These are phyloP conservation scores for Oryzias curvinotus DNA, from an alignment of 2,113 vertebrate genomes.

Conservation along the genomic window DNA sequence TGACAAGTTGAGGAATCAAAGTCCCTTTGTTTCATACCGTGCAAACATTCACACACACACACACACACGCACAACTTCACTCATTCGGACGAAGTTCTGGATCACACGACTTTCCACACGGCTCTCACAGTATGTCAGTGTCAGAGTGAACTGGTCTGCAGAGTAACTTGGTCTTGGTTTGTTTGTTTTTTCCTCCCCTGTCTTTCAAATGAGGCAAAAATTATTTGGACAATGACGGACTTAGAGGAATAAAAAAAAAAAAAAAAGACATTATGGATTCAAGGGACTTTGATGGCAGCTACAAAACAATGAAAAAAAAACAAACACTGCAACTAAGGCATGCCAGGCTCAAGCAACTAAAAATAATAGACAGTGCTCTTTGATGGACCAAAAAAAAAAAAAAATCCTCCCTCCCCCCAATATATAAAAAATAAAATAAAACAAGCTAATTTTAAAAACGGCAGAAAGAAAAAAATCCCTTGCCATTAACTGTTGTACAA, in stretches of 20 bases:
- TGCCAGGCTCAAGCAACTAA: slow-evolving; percentile 69
- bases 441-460: slow-evolving; percentile 72
- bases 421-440: slow-evolving; percentile 79
- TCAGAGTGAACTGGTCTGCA: slow-evolving; percentile 66
- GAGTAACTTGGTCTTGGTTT: slow-evolving; percentile 62
- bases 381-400: slow-evolving; percentile 34
- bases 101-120: slow-evolving; percentile 26
- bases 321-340: slow-evolving; percentile 75
- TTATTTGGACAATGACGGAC: slow-evolving; percentile 8
- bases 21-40: slow-evolving; percentile 72
- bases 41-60: slow-evolving; percentile 3
- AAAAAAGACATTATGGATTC: slow-evolving; percentile 22
- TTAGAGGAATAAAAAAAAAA: slow-evolving; percentile 12
- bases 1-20: slow-evolving; percentile 68
- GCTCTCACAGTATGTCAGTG: slow-evolving; percentile 67
- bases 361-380: slow-evolving; percentile 37
- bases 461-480: slow-evolving; percentile 70
- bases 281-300: slow-evolving; percentile 39
- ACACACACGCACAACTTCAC: slow-evolving; percentile 6
- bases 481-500: slow-evolving; percentile 88
- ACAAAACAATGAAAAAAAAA: slow-evolving; percentile 68
- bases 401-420: slow-evolving; percentile 68
- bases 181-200: slow-evolving; percentile 40
- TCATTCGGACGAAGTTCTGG: slow-evolving; percentile 38
- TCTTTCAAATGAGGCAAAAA: slow-evolving; percentile 34